Evolutionary conservation across 2,797 vertebrate genomes (phyloP), one percentile per base, ranked within the genome.

Genomic region (Erithacus rubecula): DNA sequence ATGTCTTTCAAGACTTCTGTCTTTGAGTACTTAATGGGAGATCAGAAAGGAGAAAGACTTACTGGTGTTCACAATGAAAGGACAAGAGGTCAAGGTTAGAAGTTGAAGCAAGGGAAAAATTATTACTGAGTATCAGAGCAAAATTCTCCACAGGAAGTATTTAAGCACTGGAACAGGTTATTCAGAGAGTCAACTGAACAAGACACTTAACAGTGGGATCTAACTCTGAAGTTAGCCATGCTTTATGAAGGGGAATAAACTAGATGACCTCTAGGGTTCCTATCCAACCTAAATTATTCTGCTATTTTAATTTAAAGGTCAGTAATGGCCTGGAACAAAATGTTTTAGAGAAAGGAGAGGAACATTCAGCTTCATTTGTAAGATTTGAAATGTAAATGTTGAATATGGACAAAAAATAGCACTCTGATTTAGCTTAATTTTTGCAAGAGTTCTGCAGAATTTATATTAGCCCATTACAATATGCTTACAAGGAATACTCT

Each of bases 261-360:
- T 65, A 83, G 17, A 51, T 82, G 84, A 91, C 84, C 51, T 89
- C 36, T 69, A 87, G 22, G 23, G 4, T 30, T 69, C 39, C 63
- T 72, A 82, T 36, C 9, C 32, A 49, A 52, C 11, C 1, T 74
- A 82, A 69, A 85, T 82, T 85, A 87, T 93, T 84, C 47, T 67
- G 24, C 21, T 10, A 69, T 76, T 85, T 37, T 94, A 76, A 93
- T 94, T 76, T 69, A 87, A 92, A 87, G 62, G 60, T 76, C 78
- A 49, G 7, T 53, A 46, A n/a, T 75, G 36, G 23, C 17, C 62
- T 64, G 41, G 23, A 75, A 92, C 60, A 92, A 87, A 89, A 75
- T 27, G 2, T 60, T 90, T 78, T 71, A 64, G 59, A 43, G 39
- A 84, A 86, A 87, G 30, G 5, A 76, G 18, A 76, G 6, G 6